These are phyloP conservation scores for Leucoma salicis DNA, from an alignment of 2,888 invertebrate genomes.

Conservation along the genomic window DNA sequence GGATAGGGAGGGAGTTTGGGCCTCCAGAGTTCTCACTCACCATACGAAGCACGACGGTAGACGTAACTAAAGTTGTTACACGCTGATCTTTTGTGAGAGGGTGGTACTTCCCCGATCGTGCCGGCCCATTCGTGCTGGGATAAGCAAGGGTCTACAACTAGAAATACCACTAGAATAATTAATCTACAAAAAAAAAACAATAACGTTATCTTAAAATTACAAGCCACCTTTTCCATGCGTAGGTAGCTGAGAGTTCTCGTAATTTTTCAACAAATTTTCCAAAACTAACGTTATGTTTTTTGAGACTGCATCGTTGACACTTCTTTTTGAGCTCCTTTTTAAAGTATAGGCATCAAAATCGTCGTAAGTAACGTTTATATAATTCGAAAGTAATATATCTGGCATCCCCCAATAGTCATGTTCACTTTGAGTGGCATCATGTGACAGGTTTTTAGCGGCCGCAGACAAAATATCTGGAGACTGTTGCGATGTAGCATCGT, in stretches of 20 bases:
- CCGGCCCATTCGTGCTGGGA: too few species aligned
- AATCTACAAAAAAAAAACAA: too few species aligned
- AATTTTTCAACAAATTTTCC: slow-evolving; percentile 93
- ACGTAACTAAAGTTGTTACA: too few species aligned
- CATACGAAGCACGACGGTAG: too few species aligned
- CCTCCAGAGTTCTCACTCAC: too few species aligned
- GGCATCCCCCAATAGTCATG: slow-evolving; percentile 56
- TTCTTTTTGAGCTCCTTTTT: slow-evolving; percentile 67
- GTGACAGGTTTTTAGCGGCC: slow-evolving; percentile 59
- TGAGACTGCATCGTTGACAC: slow-evolving; percentile 87
- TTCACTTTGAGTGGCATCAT: slow-evolving; percentile 38
- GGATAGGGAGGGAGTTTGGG: too few species aligned
- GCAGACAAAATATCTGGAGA: slow-evolving; percentile 63
- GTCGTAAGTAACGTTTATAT: slow-evolving; percentile 61
- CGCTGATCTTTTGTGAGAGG: too few species aligned
- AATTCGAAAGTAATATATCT: slow-evolving; percentile 59
- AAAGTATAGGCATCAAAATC: slow-evolving; percentile 46
- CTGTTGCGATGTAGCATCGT: slow-evolving; percentile 53
- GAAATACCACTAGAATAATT: too few species aligned
- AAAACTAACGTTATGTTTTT: slow-evolving; percentile 92
- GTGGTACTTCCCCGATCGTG: too few species aligned
- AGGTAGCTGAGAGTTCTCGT: slow-evolving; percentile 94
- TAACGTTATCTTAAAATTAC: too few species aligned
- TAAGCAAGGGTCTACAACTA: too few species aligned
- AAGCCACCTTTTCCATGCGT: slow-evolving; percentile 91